Conservation (phyloP, 2,888 invertebrate species). For the Gisinianus flammeolus region DNA sequence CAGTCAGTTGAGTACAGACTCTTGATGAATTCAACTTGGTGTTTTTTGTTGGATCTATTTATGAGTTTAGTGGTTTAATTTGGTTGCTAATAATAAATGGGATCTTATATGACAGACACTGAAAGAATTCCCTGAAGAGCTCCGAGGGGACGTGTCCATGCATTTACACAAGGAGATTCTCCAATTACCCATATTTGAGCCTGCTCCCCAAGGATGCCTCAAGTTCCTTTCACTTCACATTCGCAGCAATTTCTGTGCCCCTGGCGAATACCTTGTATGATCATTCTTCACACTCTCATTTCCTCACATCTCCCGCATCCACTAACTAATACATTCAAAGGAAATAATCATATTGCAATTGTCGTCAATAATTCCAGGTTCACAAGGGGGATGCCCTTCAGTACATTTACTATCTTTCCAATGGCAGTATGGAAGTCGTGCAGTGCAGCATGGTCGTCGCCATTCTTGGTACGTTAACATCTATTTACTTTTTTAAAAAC, state of each 20-base stretch:
- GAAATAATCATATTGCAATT: background rate
- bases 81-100: too few species aligned
- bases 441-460: slow-evolving; percentile 97
- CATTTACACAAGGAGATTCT: slow-evolving; percentile 93
- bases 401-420: slow-evolving; percentile 93
- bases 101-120: slow-evolving; percentile 85
- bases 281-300: background rate
- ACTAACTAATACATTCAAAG: background rate
- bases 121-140: slow-evolving; percentile 94
- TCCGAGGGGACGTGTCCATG: slow-evolving; percentile 93
- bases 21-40: too few species aligned
- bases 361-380: background rate
- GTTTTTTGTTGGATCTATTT: too few species aligned
- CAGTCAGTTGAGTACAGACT: too few species aligned
- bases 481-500: slow-evolving; percentile 47
- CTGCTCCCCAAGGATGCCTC: slow-evolving; percentile 91
- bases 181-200: slow-evolving; percentile 91
- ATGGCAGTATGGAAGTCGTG: slow-evolving; percentile 96
- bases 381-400: slow-evolving; percentile 93
- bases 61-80: too few species aligned
- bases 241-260: slow-evolving; percentile 92
- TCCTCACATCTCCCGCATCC: background rate
- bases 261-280: slow-evolving; percentile 87
- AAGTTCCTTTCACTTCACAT: slow-evolving; percentile 91
- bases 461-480: slow-evolving; percentile 77